Conservation (phyloP, 2,113 vertebrate genomes). For the Boulengeromyrus knoepffleri region DNA sequence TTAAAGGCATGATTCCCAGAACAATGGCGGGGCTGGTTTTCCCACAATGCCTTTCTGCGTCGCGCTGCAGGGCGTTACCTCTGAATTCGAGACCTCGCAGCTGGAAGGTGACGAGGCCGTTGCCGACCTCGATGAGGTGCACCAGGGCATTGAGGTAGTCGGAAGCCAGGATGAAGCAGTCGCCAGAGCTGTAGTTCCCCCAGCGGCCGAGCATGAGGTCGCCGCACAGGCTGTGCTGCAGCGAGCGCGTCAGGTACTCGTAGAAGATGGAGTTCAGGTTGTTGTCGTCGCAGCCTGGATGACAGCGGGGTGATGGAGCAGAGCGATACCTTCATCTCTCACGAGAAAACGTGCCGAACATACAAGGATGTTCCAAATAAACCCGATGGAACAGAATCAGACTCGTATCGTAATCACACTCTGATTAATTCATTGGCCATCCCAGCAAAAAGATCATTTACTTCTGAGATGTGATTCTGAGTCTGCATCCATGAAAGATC, state of each 20-base stretch:
- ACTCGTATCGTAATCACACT: not conserved
- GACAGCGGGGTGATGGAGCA: conserved; percentile 22
- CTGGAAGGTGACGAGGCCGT: conserved; percentile 94
- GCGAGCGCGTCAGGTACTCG: conserved; percentile 89
- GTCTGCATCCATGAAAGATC: not conserved
- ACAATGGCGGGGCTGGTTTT: not conserved
- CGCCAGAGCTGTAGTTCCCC: conserved; percentile 90
- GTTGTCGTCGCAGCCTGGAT: conserved; percentile 83
- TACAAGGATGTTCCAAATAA: not conserved
- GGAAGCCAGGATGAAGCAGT: conserved; percentile 95
- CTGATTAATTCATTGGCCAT: not conserved
- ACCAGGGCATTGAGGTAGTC: conserved; percentile 97
- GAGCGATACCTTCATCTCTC: not conserved
- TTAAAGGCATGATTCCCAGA: not conserved
- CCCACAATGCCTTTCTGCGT: not conserved
- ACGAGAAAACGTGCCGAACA: not conserved
- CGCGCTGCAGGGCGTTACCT: conserved; percentile 59
- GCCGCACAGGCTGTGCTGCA: conserved; percentile 90
- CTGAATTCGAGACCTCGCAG: conserved; percentile 95
- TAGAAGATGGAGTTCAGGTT: conserved; percentile 98
- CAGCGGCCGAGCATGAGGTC: conserved; percentile 90
- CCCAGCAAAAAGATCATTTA: not conserved
- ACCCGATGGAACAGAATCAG: not conserved
- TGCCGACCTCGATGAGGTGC: conserved; percentile 92
- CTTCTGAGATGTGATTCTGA: not conserved